Base-by-base conservation (phyloP, 2,888 invertebrate species). In the Eristalis arbustorum region DNA sequence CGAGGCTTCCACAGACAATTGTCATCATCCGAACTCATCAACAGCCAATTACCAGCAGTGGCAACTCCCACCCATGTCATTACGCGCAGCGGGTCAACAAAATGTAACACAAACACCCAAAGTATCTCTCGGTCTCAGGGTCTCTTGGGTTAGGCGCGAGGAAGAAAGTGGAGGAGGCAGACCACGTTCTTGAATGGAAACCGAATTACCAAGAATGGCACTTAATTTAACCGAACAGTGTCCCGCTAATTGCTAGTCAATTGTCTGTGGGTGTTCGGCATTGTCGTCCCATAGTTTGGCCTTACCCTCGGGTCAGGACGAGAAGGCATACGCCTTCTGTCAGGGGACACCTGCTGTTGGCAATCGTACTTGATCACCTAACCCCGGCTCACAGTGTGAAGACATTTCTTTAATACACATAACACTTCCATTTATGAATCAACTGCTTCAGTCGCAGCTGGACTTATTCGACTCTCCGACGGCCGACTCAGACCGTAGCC, bases 11-110 rank as follows among this genome's bases (percentile, higher is more conserved):
- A n/a, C 61, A 49, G 67, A 63, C 76, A 85, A 85, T 85, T 85
- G 81, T 69, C 76, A 85, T 81, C 81, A 85, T 81, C 68, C 73
- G 42, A 81, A 85, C 73, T 81, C 84, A 85, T 85, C 81, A 85
- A 77, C 84, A 85, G 73, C 77, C 73, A 85, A 81, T 85, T 85
- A 85, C 40, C 81, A 63, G 23, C 57, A 49, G 49, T 18, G 49
- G 75, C 31, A 78, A 61, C 71, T 49, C 42, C 42, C 59, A n/a
- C n/a, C n/a, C n/a, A n/a, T 72, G 49, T 23, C 63, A 18, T 57
- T 64, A 49, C 18, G 5, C 18, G 8, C 64, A 31, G 75, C 34
- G 71, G 49, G 13, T 2, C 59, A 57, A 31, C 42, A 57, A 22
- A 75, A 11, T 13, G 13, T 14, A 13, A 23, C 23, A 40, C 22